Evolutionary conservation across 2,797 vertebrate genomes (phyloP), one percentile per base, ranked within the genome.

Genomic region (Telmatherina bonti): DNA sequence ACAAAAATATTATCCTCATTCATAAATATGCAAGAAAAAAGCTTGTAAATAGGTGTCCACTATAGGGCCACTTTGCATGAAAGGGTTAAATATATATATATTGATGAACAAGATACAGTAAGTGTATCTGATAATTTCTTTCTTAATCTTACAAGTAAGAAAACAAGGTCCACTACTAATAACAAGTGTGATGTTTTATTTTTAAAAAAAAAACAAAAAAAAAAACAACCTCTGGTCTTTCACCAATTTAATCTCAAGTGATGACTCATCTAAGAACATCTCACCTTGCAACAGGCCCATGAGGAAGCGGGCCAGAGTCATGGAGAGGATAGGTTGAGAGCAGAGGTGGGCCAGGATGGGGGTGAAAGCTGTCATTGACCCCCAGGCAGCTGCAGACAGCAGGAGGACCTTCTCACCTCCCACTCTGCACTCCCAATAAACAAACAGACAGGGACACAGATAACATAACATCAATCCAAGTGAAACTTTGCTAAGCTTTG

Each of bases 221-320:
- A n/a, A n/a, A 41, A 13, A 29, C 12, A 11, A 15, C 36, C 9
- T 30, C 62, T 49, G 26, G 57, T 38, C 36, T 60, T n/a, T 57
- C 43, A 6, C 24, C 13, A 41, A 59, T 22, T 43, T 61, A n/a
- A 55, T 33, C 31, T 73, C 3, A 30, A 36, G 10, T 22, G 51
- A 36, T 2, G 63, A 64, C 31, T 63, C 22, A 38, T 54, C 12
- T 22, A 26, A 51, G 5, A 10, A 30, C n/a, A 52, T 51, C 93
- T 94, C 85, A 99, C 98, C 98, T 96, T 99, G 98, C 70, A 99
- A 88, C 65, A 99, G 74, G 31, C 98, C 98, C 87, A 96, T 98
- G 47, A 99, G 96, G 85, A 99, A 95, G 62, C 97, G 95, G 1
- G 96, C 95, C 66, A 94, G 83, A 3, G 96, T 95, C 95, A 99